Evolutionary conservation across 53 echinoderm and acorn worm species (phyloP).

Genomic region (Actinopyga echinites): DNA sequence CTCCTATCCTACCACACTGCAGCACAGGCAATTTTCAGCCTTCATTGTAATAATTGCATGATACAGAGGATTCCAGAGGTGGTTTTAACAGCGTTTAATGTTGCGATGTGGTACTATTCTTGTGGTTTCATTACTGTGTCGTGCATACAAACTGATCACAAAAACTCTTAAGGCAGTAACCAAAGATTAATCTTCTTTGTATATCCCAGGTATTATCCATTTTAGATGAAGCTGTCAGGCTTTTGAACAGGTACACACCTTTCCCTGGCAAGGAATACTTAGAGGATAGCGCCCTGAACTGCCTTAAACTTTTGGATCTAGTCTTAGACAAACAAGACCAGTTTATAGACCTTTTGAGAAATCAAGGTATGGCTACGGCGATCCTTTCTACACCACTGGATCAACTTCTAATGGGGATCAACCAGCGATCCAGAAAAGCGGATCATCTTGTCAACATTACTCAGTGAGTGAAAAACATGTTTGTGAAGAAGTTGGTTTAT

Average conservation of each 20-base stretch:
- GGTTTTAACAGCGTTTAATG: too few relatives aligned
- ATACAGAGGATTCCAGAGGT: too few relatives aligned
- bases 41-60: too few relatives aligned
- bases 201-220: conserved; percentile 69
- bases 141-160: too few relatives aligned
- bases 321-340: conserved; percentile 83
- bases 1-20: too few relatives aligned
- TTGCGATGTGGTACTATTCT: too few relatives aligned
- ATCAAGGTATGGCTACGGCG: conserved; percentile 70
- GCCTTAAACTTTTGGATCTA: conserved; percentile 78
- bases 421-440: conserved; percentile 75
- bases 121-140: too few relatives aligned
- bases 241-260: conserved; percentile 66
- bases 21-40: too few relatives aligned
- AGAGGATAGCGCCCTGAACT: conserved; percentile 72
- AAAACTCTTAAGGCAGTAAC: too few relatives aligned
- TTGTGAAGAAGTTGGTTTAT: neutral
- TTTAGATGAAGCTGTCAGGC: conserved; percentile 68
- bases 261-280: conserved; percentile 78
- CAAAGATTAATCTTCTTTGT: too few relatives aligned
- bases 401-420: conserved; percentile 91
- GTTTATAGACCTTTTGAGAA: conserved; percentile 84
- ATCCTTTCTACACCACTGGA: conserved; percentile 89
- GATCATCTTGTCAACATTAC: conserved; percentile 90
- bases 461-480: conserved; percentile 56